A percentile compares a stretch with the other conserved stretches of the same genome.
These are phyloP conservation scores for Xestobium rufovillosum DNA, from an alignment of 2,888 invertebrate species.

Conservation along the genomic window DNA sequence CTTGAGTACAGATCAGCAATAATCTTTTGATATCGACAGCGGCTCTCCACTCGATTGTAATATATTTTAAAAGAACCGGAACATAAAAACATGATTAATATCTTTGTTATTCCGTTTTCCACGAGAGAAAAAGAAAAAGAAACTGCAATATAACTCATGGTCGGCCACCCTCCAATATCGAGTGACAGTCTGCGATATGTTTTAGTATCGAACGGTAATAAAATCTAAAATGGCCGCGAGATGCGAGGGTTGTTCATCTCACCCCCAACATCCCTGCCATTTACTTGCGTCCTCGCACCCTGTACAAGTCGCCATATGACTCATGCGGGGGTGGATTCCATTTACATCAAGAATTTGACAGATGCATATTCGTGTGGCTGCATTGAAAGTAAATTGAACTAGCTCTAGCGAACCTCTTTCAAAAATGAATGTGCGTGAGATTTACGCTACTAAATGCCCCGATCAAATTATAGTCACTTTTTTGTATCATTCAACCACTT, in stretches of 20 bases:
- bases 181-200: slow-evolving; percentile 37
- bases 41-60: no score
- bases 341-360: slow-evolving; percentile 26
- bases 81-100: slow-evolving; percentile 2
- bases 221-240: slow-evolving; percentile 45
- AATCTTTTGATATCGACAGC: no score
- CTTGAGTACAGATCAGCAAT: no score
- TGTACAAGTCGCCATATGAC: slow-evolving; percentile 26
- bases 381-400: no score
- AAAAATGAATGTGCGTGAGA: no score
- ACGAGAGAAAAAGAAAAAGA: slow-evolving; percentile 1
- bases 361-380: no score
- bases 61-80: no score
- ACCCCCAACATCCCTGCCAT: slow-evolving; percentile 14
- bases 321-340: slow-evolving; percentile 34
- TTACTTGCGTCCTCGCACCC: slow-evolving; percentile 17
- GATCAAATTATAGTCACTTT: no score
- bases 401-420: no score
- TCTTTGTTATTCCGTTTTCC: slow-evolving; percentile 2
- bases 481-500: no score
- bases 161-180: slow-evolving; percentile 3
- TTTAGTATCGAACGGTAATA: slow-evolving; percentile 45
- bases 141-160: slow-evolving; percentile 1
- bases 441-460: no score
- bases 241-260: slow-evolving; percentile 29